phyloP scores from a whole-genome alignment of 1,140 invertebrate genomes.

The Lucilia sericata region DNA sequence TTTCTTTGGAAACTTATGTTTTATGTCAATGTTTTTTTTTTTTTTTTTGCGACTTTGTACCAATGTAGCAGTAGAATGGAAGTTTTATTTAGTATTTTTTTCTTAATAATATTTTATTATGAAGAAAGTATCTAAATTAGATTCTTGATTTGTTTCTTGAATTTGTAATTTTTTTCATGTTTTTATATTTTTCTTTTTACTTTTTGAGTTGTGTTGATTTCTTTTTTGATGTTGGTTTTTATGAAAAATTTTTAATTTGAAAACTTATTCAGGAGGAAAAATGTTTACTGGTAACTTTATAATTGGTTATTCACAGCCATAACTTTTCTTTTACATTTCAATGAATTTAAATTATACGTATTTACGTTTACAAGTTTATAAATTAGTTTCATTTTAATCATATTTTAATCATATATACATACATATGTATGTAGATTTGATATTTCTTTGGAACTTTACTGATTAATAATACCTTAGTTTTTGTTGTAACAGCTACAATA shows the following conservation, averaged over 20 bases:
- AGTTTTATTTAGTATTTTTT: background rate
- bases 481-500: too few relatives aligned
- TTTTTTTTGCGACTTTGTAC: background rate
- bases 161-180: conserved; percentile 29
- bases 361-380: background rate
- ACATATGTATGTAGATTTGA: too few relatives aligned
- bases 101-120: background rate
- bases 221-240: conserved; percentile 1
- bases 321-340: conserved; percentile 17
- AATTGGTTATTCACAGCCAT: conserved; percentile 40
- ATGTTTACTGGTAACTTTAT: background rate
- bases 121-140: conserved; percentile 33
- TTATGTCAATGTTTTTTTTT: conserved; percentile 27
- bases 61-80: background rate
- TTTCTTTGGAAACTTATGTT: conserved; percentile 28
- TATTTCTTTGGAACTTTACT: too few relatives aligned
- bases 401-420: too few relatives aligned
- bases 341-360: background rate
- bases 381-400: background rate
- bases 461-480: too few relatives aligned
- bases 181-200: background rate
- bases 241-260: conserved; percentile 31
- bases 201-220: background rate
- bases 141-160: conserved; percentile 43
- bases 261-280: conserved; percentile 20